Percentiles rank a stretch among this genome's conserved stretches.
Conservation (phyloP, 2,888 invertebrate genomes). For the Linhomoeus sp. region DNA sequence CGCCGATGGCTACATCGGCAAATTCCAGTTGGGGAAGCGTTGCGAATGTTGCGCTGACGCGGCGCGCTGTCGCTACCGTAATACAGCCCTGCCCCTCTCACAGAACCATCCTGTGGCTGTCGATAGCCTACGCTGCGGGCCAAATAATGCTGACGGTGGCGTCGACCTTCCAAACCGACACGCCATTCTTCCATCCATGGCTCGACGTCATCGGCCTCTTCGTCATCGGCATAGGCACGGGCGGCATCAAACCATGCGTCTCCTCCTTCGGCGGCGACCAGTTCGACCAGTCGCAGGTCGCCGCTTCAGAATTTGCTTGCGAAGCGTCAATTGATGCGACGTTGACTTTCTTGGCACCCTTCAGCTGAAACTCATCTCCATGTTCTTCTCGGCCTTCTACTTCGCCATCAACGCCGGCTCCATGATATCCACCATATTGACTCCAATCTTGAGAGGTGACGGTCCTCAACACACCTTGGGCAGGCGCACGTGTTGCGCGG, state of each 20-base stretch:
- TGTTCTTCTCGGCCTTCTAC: conserved; percentile 82
- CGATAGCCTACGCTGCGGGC: conserved; percentile 64
- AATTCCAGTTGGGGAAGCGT: too few relatives aligned
- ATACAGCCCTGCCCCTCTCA: too few relatives aligned
- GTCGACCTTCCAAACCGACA: conserved; percentile 24
- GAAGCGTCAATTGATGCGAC: too few relatives aligned
- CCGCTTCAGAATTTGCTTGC: too few relatives aligned
- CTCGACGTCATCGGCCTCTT: conserved; percentile 25
- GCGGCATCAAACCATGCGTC: conserved; percentile 37
- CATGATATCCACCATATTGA: conserved; percentile 62
- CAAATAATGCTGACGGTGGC: conserved; percentile 49
- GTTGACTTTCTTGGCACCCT: conserved; percentile 3
- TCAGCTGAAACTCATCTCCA: conserved; percentile 49
- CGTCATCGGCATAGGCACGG: conserved; percentile 33
- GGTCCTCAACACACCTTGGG: too few relatives aligned
- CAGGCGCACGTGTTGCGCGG: too few relatives aligned
- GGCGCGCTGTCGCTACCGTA: too few relatives aligned
- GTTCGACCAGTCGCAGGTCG: conserved; percentile 30
- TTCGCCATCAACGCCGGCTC: conserved; percentile 75
- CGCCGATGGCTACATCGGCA: conserved; percentile 71
- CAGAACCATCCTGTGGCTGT: conserved; percentile 65
- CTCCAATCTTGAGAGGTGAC: conserved; percentile 55
- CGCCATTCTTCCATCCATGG: conserved; percentile 7
- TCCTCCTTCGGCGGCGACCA: conserved; percentile 36
- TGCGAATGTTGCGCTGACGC: too few relatives aligned